Conservation (phyloP, 1,140 invertebrate genomes). For the Ceratitis capitata region DNA sequence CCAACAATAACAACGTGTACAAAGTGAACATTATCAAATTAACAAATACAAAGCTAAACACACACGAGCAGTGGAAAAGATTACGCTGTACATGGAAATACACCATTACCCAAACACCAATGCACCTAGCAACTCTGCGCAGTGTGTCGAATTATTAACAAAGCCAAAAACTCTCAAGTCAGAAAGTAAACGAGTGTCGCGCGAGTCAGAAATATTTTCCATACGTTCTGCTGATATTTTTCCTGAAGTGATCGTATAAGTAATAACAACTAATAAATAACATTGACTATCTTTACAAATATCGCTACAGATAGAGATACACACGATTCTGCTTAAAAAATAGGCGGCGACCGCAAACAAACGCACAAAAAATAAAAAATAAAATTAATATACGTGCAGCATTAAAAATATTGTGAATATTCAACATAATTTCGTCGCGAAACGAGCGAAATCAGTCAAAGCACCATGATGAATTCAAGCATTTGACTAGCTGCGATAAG, state of each 20-base stretch:
- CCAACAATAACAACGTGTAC: neutral
- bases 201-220: neutral
- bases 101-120: neutral
- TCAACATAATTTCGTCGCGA: neutral
- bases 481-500: slow-evolving; percentile 28
- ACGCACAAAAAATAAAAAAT: neutral
- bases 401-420: neutral
- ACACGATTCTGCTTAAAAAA: neutral
- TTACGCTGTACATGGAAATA: slow-evolving; percentile 10
- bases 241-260: neutral
- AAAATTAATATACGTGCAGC: neutral
- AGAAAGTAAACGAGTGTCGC: slow-evolving; percentile 21
- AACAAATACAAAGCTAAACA: slow-evolving; percentile 33
- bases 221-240: neutral
- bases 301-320: too few species aligned
- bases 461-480: neutral
- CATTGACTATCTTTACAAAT: too few species aligned
- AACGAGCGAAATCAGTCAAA: neutral
- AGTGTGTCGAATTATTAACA: neutral
- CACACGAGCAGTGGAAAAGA: neutral
- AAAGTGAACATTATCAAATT: slow-evolving; percentile 21
- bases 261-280: neutral
- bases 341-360: neutral
- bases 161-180: neutral
- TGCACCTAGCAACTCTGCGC: neutral